phyloP scores from a whole-genome alignment of 2,113 vertebrate species.

The Patagioenas fasciata region DNA sequence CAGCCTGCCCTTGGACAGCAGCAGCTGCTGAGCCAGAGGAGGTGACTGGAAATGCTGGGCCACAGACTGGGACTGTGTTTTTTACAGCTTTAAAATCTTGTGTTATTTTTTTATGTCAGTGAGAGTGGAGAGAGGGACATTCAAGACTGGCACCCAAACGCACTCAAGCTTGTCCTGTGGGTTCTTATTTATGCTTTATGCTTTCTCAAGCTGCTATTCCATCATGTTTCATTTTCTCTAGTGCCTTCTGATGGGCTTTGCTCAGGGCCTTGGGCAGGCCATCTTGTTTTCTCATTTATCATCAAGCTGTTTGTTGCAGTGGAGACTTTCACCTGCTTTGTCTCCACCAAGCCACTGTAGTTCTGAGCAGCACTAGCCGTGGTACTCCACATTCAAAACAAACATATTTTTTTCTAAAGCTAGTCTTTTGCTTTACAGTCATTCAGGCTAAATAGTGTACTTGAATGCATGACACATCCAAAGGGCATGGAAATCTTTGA shows the following conservation, averaged over 20 bases:
- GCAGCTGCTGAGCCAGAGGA: not conserved
- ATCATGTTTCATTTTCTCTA: not conserved
- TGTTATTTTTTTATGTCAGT: not conserved
- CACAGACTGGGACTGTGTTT: fast-evolving
- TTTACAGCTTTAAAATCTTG: not conserved
- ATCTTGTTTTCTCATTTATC: not conserved
- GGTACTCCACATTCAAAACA: not conserved
- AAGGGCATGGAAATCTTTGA: not conserved
- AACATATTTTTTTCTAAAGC: not conserved
- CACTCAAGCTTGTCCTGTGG: not conserved
- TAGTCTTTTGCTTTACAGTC: not conserved
- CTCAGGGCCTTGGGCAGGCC: not conserved
- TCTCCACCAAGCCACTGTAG: not conserved
- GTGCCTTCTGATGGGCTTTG: not conserved
- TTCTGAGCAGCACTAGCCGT: not conserved
- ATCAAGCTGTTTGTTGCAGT: not conserved
- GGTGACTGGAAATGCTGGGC: not conserved
- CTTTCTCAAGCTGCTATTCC: not conserved
- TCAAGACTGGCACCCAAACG: not conserved
- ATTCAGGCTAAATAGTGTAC: not conserved
- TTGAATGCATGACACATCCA: not conserved
- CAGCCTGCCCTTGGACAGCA: not conserved
- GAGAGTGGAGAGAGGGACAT: not conserved
- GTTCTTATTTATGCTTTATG: not conserved
- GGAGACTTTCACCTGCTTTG: not conserved